phyloP scores from a whole-genome alignment of 2,797 vertebrate species.

The Orientallactaga sibirica region DNA sequence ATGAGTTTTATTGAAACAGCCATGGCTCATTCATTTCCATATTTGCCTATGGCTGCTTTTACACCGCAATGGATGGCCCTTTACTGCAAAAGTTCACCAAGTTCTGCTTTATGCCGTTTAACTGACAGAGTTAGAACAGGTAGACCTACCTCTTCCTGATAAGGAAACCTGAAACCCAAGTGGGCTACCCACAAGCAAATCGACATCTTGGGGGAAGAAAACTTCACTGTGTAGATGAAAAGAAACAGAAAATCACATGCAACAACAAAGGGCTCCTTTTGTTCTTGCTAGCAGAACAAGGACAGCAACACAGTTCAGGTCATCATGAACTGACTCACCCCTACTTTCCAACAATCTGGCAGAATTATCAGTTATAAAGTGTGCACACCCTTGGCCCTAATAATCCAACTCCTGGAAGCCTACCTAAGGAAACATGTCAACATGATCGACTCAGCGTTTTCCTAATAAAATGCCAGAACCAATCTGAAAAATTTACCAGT shows the following conservation, averaged over 20 bases:
- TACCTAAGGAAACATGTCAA: slow-evolving; percentile 34
- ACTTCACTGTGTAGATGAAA: not conserved
- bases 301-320: not conserved
- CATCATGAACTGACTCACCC: slow-evolving; percentile 52
- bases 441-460: slow-evolving; percentile 23
- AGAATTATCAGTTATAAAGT: slow-evolving; percentile 66
- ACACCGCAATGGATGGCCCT: not conserved
- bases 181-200: not conserved
- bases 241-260: not conserved
- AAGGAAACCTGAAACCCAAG: not conserved
- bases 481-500: slow-evolving; percentile 18
- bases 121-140: not conserved
- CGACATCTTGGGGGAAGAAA: not conserved
- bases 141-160: not conserved
- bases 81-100: slow-evolving; percentile 12
- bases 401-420: slow-evolving; percentile 57
- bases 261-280: slow-evolving; percentile 4
- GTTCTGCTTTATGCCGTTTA: not conserved
- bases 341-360: slow-evolving; percentile 49
- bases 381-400: slow-evolving; percentile 54
- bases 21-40: not conserved
- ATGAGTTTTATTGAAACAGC: not conserved
- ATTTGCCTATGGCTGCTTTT: not conserved
- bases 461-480: slow-evolving; percentile 52
- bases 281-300: slow-evolving; percentile 7